Evolutionary conservation across 2,113 vertebrate species (phyloP).

Genomic region (Chloroceryle aenea): DNA sequence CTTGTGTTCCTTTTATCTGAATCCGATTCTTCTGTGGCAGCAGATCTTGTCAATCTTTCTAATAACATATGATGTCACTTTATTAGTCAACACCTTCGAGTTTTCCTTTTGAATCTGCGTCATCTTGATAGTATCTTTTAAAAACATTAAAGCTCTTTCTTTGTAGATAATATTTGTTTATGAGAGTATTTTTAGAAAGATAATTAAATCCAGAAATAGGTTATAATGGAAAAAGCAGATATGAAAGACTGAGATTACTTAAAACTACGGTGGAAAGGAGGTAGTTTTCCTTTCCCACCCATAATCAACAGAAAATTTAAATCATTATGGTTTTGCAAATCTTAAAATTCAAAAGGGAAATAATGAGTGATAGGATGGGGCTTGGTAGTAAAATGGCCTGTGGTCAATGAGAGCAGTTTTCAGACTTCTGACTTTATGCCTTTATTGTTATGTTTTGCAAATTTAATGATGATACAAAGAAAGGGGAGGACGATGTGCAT

Average conservation of each 20-base stretch:
- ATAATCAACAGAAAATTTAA: neutral
- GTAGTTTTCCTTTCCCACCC: neutral
- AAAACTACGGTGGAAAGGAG: neutral
- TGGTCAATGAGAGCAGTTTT: neutral
- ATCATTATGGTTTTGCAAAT: neutral
- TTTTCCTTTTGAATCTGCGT: neutral
- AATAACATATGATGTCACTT: neutral
- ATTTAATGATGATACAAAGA: neutral
- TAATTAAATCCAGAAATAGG: neutral
- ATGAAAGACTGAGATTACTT: neutral
- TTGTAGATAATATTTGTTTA: neutral
- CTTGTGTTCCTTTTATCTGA: neutral
- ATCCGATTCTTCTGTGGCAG: neutral
- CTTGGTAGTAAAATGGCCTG: neutral
- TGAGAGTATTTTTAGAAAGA: neutral
- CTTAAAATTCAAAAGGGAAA: neutral
- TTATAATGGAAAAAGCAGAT: constrained; percentile 1
- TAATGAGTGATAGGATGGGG: neutral
- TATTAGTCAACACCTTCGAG: neutral
- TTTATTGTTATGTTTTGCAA: neutral
- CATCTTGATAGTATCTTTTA: neutral
- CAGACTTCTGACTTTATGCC: neutral
- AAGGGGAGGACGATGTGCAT: neutral
- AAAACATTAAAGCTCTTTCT: neutral
- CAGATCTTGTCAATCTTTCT: neutral